phyloP scores from a whole-genome alignment of 2,888 invertebrate genomes.

The Folsomia candida region DNA sequence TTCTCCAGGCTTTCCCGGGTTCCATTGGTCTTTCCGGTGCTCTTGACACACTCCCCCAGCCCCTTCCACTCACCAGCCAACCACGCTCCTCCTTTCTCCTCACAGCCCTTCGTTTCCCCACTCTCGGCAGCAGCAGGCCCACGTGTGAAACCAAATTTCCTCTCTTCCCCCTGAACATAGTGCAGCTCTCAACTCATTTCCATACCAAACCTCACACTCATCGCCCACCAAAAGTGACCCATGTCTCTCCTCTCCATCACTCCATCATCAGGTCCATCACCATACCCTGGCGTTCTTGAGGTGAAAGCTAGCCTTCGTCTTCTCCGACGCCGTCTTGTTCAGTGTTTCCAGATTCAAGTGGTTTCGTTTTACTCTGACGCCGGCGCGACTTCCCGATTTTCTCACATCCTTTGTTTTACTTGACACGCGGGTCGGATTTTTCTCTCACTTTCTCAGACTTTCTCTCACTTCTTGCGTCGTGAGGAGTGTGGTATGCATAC shows the following conservation, averaged over 20 bases:
- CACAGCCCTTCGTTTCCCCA: conserved; percentile 15
- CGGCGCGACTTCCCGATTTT: conserved; percentile 37
- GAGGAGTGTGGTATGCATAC: no score
- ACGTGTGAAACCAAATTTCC: conserved; percentile 2
- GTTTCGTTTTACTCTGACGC: no score
- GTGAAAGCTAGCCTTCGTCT: no score
- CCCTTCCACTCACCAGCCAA: conserved; percentile 44
- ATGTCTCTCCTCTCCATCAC: not conserved
- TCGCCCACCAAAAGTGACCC: conserved; percentile 7
- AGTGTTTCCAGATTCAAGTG: no score
- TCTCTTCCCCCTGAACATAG: conserved; percentile 1
- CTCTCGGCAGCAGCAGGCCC: no score
- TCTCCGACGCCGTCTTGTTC: no score
- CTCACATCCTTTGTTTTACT: conserved; percentile 41
- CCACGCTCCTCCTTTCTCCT: conserved; percentile 34
- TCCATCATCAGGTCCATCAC: not conserved
- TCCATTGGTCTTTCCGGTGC: conserved; percentile 51
- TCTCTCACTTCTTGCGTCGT: no score
- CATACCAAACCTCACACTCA: conserved; percentile 1
- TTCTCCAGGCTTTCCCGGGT: conserved; percentile 51
- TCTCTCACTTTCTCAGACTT: conserved; percentile 4
- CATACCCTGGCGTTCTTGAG: not conserved
- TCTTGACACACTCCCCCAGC: conserved; percentile 51
- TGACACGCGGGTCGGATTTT: conserved; percentile 37
- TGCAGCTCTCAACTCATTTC: not conserved